phyloP scores from a whole-genome alignment of 2,888 invertebrate species.

The Tenthredo livida region DNA sequence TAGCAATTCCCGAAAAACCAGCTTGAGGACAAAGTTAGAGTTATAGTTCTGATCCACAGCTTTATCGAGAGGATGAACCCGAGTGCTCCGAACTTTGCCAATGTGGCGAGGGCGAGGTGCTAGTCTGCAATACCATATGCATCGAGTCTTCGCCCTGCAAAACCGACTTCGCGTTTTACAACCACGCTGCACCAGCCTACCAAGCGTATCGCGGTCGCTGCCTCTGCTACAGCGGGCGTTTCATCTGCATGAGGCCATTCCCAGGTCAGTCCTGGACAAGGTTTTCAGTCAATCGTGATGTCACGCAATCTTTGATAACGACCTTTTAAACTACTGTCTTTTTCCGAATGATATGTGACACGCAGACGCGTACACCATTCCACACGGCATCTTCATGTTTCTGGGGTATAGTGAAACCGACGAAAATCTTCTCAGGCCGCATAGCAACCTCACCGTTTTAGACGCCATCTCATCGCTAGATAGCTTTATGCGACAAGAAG shows the following conservation, averaged over 20 bases:
- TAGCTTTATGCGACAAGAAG: slow-evolving; percentile 87
- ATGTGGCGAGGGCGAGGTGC: slow-evolving; percentile 88
- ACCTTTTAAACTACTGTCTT: neutral
- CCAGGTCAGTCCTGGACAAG: slow-evolving; percentile 79
- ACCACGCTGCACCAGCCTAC: slow-evolving; percentile 94
- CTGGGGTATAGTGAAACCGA: slow-evolving; percentile 95
- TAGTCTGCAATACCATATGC: slow-evolving; percentile 93
- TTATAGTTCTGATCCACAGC: slow-evolving; percentile 78
- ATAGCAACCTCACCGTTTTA: slow-evolving; percentile 91
- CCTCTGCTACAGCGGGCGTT: slow-evolving; percentile 94
- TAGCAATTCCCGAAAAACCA: neutral
- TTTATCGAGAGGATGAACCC: slow-evolving; percentile 91
- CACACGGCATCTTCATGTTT: slow-evolving; percentile 92
- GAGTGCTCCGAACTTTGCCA: slow-evolving; percentile 95
- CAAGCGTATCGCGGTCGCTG: slow-evolving; percentile 94
- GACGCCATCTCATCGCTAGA: slow-evolving; percentile 92
- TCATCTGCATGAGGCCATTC: slow-evolving; percentile 94
- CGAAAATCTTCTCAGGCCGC: slow-evolving; percentile 89
- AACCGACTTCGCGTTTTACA: slow-evolving; percentile 93
- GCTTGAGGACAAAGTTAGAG: neutral
- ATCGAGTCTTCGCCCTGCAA: slow-evolving; percentile 93
- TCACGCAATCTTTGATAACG: neutral
- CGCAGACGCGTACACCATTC: slow-evolving; percentile 87
- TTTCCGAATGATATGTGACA: slow-evolving; percentile 22
- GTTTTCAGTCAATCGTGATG: neutral